phyloP scores from a whole-genome alignment of 1,140 invertebrate genomes.

The Formica exsecta region DNA sequence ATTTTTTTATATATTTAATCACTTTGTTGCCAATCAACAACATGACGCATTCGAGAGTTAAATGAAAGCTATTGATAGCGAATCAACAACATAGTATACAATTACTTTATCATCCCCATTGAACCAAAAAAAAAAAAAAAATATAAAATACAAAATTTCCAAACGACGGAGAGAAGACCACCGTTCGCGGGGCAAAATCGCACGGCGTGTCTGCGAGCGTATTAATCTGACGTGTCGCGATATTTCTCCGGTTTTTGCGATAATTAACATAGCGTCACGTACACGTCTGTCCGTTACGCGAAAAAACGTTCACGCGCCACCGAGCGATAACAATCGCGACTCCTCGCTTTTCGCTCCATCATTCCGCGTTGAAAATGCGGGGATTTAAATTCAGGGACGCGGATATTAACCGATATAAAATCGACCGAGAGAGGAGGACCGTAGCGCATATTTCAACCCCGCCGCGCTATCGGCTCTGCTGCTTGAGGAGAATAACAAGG shows the following conservation, averaged over 20 bases:
- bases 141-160: neutral
- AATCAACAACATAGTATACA: constrained; percentile 8
- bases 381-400: constrained; percentile 48
- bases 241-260: constrained; percentile 14
- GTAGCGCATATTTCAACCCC: constrained; percentile 39
- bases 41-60: constrained; percentile 18
- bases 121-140: neutral
- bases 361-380: neutral
- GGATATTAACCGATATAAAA: constrained; percentile 53
- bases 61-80: constrained; percentile 42
- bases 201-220: constrained; percentile 15
- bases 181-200: neutral
- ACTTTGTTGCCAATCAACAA: constrained; percentile 51
- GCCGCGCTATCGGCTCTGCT: constrained; percentile 27
- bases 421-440: constrained; percentile 4
- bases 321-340: constrained; percentile 16
- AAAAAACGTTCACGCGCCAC: constrained; percentile 33
- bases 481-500: constrained; percentile 55
- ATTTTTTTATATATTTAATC: constrained; percentile 54
- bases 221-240: constrained; percentile 37
- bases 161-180: neutral
- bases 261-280: constrained; percentile 50
- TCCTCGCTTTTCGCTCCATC: constrained; percentile 35
- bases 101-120: constrained; percentile 21
- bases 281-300: constrained; percentile 20